Evolutionary conservation across 2,888 invertebrate species (phyloP).

Genomic region (Luperina testacea): DNA sequence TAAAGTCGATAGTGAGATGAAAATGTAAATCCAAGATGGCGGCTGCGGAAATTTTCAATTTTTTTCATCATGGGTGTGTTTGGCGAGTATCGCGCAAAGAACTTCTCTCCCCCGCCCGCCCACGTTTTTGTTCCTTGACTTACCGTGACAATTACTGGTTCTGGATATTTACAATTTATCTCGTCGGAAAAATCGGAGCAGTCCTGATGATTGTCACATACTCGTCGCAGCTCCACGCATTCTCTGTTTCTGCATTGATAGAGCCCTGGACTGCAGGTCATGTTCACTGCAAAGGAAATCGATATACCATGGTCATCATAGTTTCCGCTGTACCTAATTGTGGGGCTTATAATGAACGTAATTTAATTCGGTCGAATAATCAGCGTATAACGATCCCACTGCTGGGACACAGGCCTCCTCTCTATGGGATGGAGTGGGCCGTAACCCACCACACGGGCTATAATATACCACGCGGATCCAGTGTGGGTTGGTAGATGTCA

Average conservation of each 20-base stretch:
- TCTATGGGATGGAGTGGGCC: no score
- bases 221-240: conserved; percentile 92
- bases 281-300: conserved; percentile 68
- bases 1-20: no score
- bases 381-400: no score
- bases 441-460: no score
- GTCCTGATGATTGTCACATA: conserved; percentile 94
- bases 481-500: no score
- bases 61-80: not conserved
- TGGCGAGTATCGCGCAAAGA: no score
- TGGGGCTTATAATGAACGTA: not conserved
- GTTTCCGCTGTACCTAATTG: no score
- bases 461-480: no score
- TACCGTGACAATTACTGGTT: conserved; percentile 61
- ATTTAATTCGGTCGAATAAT: not conserved
- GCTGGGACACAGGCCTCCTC: no score
- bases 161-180: conserved; percentile 81
- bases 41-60: not conserved
- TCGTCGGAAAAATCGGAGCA: conserved; percentile 94
- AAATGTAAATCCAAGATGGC: no score
- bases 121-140: conserved; percentile 19
- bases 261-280: conserved; percentile 81
- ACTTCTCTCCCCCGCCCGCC: no score
- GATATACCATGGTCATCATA: not conserved
- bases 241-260: conserved; percentile 92